Percentiles rank a stretch among this genome's conserved stretches.
Evolutionary conservation across 1,140 invertebrate species (phyloP).

Genomic region (Antheraea pernyi): DNA sequence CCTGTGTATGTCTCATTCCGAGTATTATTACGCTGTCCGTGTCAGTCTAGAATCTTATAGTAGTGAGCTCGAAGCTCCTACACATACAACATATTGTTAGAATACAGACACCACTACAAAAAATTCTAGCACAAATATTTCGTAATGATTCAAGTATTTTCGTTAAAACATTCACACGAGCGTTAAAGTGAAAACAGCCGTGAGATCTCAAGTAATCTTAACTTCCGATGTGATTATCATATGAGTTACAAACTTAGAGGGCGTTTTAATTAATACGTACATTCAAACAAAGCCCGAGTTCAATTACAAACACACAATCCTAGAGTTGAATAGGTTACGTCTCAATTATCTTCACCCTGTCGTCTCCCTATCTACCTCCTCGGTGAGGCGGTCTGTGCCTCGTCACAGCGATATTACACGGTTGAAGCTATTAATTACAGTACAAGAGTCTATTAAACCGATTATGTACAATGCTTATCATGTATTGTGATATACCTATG

Average conservation of each 20-base stretch:
- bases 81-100: too few relatives aligned
- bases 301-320: conserved; percentile 16
- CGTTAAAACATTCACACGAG: background rate
- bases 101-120: too few relatives aligned
- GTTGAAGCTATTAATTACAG: conserved; percentile 32
- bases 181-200: background rate
- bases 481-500: conserved; percentile 20
- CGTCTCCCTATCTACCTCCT: background rate
- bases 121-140: too few relatives aligned
- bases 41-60: too few relatives aligned
- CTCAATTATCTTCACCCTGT: conserved; percentile 16
- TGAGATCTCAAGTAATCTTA: background rate
- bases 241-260: conserved; percentile 7
- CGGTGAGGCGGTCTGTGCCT: conserved; percentile 9
- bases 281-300: conserved; percentile 15
- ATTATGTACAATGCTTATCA: conserved; percentile 15
- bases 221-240: conserved; percentile 2
- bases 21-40: too few relatives aligned
- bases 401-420: conserved; percentile 23
- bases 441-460: conserved; percentile 29
- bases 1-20: too few relatives aligned
- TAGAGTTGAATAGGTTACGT: conserved; percentile 15
- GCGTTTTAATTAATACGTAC: conserved; percentile 18
- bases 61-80: too few relatives aligned
- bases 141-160: too few relatives aligned